These are phyloP conservation scores for Caenorhabditis panamensis DNA, from an alignment of 2,888 invertebrate genomes.

Conservation along the genomic window DNA sequence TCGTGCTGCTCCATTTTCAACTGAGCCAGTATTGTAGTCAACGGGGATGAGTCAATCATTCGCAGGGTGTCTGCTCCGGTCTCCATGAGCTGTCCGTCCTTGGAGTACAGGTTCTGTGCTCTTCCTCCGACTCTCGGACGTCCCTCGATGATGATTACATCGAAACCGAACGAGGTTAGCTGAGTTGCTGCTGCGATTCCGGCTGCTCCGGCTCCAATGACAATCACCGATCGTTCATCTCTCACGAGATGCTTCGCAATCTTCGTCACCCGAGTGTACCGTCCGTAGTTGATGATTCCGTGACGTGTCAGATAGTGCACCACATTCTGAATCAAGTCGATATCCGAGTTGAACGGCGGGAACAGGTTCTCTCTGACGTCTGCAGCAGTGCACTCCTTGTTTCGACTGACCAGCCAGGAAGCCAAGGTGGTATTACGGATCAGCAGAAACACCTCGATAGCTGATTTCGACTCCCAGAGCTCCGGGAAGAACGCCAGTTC, in stretches of 20 bases:
- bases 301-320: slow-evolving; percentile 95
- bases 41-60: neutral
- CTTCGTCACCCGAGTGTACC: slow-evolving; percentile 84
- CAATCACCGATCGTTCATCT: slow-evolving; percentile 69
- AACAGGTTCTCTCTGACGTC: slow-evolving; percentile 17
- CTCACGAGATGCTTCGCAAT: slow-evolving; percentile 8
- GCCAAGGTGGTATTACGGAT: slow-evolving; percentile 69
- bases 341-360: slow-evolving; percentile 88
- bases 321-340: slow-evolving; percentile 84
- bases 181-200: slow-evolving; percentile 79
- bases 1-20: slow-evolving; percentile 96
- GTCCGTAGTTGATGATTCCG: slow-evolving; percentile 97
- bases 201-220: slow-evolving; percentile 80
- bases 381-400: slow-evolving; percentile 25
- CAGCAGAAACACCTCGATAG: slow-evolving; percentile 65
- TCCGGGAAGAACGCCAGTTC: slow-evolving; percentile 76
- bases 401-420: slow-evolving; percentile 31
- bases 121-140: slow-evolving; percentile 94
- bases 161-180: slow-evolving; percentile 76
- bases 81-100: slow-evolving; percentile 41
- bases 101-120: slow-evolving; percentile 89
- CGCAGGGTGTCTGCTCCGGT: slow-evolving; percentile 46
- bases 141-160: slow-evolving; percentile 78
- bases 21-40: slow-evolving; percentile 82
- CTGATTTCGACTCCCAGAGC: slow-evolving; percentile 41